Base-by-base conservation (phyloP, 2,888 invertebrate species). In the Harmothoe impar region DNA sequence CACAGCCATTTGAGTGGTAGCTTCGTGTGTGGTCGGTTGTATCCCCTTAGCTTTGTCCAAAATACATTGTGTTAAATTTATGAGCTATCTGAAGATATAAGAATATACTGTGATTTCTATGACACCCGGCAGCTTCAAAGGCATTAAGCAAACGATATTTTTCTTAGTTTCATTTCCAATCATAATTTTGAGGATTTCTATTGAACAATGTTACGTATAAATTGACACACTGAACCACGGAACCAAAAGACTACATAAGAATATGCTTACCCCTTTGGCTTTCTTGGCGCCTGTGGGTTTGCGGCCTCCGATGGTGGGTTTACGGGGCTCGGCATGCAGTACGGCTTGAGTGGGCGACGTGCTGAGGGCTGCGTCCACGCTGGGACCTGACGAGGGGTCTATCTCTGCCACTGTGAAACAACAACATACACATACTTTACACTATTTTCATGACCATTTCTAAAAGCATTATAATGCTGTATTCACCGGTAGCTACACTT, bases 291-390 rank as follows among this genome's bases (percentile, higher is more conserved):
- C 93, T 31, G 97, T 97, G 85, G 97, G 96, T 96, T 97, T 98
- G 92, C 97, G 96, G 62, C 96, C 96, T 0, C 97, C 97, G 93
- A 98, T 98, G 0, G 97, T 97, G 15, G 97, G 96, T 94, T 97
- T 97, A 92, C 97, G 96, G 3, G 95, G 94, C 91, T 95, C 96
- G 54, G 94, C 93, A 88, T 93, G 95, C 86, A 94, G 94, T 29
- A 93, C 92, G 0, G 94, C 95, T 91, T 95, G 94, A 25, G 95
- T 94, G 23, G 96, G 95, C 31, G 96, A 95, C 89, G 95, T 94
- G 92, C 95, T 95, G 12, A 96, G 94, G 72, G 96, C 96, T 17
- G 95, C 95, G 89, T 96, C 96, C 52, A 96, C 96, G 94, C 95
- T 96, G 3, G 96, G 96, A n/a, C 96, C 96, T 90, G 43, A 31